Evolutionary conservation across 2,797 vertebrate genomes (phyloP).

Genomic region (Sebastes diploproa): DNA sequence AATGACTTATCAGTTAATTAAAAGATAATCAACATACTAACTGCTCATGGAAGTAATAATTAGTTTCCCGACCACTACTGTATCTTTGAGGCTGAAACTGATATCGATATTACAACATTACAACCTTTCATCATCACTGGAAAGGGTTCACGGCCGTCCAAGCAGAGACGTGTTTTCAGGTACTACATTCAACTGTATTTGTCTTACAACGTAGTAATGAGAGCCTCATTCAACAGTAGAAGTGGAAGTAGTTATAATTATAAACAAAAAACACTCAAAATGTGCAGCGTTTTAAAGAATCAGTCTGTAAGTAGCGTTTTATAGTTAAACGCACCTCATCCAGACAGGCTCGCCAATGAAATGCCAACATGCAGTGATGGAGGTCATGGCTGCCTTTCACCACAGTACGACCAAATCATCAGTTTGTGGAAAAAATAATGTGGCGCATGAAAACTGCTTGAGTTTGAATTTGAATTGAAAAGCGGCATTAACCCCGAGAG

Average conservation of each 20-base stretch:
- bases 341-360: constrained; percentile 8
- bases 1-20: neutral
- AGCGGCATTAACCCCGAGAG: constrained; percentile 61
- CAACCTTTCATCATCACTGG: constrained; percentile 7
- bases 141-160: constrained; percentile 29
- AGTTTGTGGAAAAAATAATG: constrained; percentile 47
- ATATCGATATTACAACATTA: neutral
- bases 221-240: constrained; percentile 2
- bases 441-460: constrained; percentile 54
- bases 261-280: neutral
- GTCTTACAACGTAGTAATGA: neutral
- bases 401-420: constrained; percentile 30
- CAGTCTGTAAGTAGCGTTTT: neutral
- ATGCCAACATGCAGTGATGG: neutral
- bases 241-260: neutral
- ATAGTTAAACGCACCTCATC: neutral
- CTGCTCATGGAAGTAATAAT: neutral
- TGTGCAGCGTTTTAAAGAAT: neutral
- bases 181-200: constrained; percentile 2
- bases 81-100: neutral
- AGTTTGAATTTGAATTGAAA: constrained; percentile 70
- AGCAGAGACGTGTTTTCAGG: constrained; percentile 19
- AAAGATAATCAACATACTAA: neutral
- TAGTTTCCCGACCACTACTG: neutral
- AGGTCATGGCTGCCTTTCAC: constrained; percentile 35